phyloP scores from a whole-genome alignment of 2,113 vertebrate genomes.

The Accipiter virgatus region DNA sequence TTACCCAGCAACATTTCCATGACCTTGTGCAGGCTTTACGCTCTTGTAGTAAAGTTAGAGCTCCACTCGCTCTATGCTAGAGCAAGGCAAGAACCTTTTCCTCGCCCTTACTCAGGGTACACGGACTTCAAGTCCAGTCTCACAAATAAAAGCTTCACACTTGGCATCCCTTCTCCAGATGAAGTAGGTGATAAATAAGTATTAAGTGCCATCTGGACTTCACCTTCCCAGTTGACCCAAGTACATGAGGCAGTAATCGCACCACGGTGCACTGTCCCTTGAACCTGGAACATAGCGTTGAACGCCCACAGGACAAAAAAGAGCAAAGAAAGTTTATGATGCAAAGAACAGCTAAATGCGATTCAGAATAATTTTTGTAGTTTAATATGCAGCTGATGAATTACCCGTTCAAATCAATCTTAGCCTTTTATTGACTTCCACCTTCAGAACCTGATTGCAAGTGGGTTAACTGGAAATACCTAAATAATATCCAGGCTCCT shows the following conservation, averaged over 20 bases:
- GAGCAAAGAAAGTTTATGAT: background rate
- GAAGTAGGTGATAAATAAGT: too few species aligned
- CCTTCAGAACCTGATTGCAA: background rate
- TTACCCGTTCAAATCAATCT: background rate
- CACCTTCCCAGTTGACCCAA: background rate
- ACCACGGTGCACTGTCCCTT: background rate
- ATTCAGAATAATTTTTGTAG: background rate
- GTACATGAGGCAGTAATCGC: background rate
- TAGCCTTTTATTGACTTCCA: background rate
- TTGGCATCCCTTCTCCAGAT: background rate
- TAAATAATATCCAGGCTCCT: background rate
- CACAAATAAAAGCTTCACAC: background rate
- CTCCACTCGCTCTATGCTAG: background rate
- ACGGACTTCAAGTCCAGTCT: background rate
- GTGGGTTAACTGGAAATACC: background rate
- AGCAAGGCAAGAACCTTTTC: background rate
- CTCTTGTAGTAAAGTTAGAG: background rate
- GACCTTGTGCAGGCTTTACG: background rate
- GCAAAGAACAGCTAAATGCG: background rate
- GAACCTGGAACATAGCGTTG: fast-evolving
- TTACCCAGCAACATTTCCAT: background rate
- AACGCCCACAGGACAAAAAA: background rate
- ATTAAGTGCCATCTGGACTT: background rate
- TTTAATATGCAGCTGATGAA: background rate
- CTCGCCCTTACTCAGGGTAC: background rate